Evolutionary conservation across 2,113 vertebrate species (phyloP), one percentile per base, ranked within the genome.

Genomic region (Ciconia boyciana): DNA sequence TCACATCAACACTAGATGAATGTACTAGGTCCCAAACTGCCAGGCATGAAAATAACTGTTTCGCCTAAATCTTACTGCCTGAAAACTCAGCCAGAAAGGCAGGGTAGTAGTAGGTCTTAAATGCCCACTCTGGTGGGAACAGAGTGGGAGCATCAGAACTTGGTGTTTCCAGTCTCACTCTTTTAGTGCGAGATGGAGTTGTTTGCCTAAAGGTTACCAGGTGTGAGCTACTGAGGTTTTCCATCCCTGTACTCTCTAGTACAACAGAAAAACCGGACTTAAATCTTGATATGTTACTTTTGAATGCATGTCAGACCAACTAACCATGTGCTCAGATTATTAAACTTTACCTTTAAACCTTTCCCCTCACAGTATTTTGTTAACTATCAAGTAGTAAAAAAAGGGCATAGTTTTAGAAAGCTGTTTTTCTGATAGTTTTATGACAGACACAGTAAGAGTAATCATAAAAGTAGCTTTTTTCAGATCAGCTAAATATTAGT

Each of bases 21-120:
- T 0, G 0, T 17, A 22, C 10, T 10, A 32, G 57, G 11, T 68
- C 71, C 12, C 52, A 68, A 52, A 20, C 1, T 54, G 7, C 6
- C 28, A 88, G 18, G 26, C 16, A 66, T 7, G 16, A 61, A 90
- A 92, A 46, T 15, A 2, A 41, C 3, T 1, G 13, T 64, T 83
- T 83, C 4, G 2, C 21, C 41, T 41, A 18, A 52, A 69, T 22
- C 20, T 49, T 61, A 81, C 31, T 66, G 6, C 60, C 51, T 79
- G 39, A 89, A 87, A 74, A 24, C 11, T 57, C 68, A 81, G 22
- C 1, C 28, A 75, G 74, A 78, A 74, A 51, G 11, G 2, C 18
- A 54, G 16, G 11, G 31, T 4, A 60, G 21, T 32, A 44, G 11
- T 12, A 66, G 13, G 36, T 15, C n/a, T 22, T 76, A 51, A 87